These are phyloP conservation scores for Sebastes minor DNA, from an alignment of 2,797 vertebrate species.

Conservation along the genomic window DNA sequence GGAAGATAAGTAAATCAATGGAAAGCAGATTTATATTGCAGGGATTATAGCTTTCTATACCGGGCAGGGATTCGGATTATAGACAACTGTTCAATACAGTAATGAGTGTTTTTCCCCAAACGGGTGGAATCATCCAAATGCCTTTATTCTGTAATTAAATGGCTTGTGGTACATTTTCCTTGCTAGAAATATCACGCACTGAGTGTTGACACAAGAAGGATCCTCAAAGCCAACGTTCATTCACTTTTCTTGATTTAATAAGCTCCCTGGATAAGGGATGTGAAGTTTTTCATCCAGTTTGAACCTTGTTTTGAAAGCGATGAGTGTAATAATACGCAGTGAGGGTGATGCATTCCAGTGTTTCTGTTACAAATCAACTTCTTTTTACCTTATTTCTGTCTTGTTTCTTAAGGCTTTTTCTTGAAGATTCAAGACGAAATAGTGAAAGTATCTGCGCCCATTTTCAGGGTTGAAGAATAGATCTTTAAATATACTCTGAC, in stretches of 20 bases:
- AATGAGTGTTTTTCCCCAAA: not conserved
- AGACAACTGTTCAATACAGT: not conserved
- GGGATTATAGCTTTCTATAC: not conserved
- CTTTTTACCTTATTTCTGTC: not conserved
- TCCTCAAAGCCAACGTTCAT: not conserved
- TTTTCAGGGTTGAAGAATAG: not conserved
- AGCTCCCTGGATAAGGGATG: not conserved
- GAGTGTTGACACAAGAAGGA: not conserved
- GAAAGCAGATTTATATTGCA: not conserved
- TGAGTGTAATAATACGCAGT: not conserved
- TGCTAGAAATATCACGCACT: not conserved
- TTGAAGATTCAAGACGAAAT: not conserved
- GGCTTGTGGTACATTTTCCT: not conserved
- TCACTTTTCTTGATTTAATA: not conserved
- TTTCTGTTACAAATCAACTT: not conserved
- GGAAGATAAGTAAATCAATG: constrained; percentile 14
- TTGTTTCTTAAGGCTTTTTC: not conserved
- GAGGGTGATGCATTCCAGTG: not conserved
- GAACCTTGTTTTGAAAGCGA: not conserved
- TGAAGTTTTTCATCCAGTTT: not conserved
- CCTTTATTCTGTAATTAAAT: not conserved
- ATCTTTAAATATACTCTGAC: too few species aligned
- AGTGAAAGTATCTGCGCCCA: not conserved
- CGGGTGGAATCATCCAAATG: not conserved
- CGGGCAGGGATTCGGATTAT: constrained; percentile 1